Conservation (phyloP, 2,113 vertebrate genomes). For the Osmerus mordax region DNA sequence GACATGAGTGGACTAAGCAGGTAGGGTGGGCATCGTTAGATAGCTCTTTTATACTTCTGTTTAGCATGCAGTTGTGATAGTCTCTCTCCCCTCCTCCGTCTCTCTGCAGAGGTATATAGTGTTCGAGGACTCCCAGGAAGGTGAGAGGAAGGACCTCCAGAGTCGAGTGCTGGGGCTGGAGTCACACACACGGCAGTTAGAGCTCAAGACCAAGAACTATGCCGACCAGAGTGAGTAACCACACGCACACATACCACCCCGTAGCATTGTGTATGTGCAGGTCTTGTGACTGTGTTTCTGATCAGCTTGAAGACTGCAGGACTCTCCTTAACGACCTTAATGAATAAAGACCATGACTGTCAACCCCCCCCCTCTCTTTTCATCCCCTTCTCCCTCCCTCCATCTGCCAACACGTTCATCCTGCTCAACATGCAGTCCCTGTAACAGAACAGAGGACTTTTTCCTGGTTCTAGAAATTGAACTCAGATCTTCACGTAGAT, state of each 20-base stretch:
- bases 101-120: slow-evolving; percentile 88
- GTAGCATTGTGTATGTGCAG: no score
- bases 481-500: no score
- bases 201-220: slow-evolving; percentile 93
- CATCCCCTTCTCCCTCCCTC: no score
- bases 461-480: no score
- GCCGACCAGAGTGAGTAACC: slow-evolving; percentile 91
- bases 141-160: slow-evolving; percentile 96
- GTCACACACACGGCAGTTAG: slow-evolving; percentile 88
- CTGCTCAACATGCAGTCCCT: no score
- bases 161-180: slow-evolving; percentile 82
- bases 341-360: no score
- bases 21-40: neutral
- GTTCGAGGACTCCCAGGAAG: slow-evolving; percentile 94
- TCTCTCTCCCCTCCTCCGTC: neutral
- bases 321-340: no score
- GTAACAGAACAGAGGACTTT: no score
- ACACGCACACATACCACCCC: neutral
- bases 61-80: neutral
- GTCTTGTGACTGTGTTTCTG: no score
- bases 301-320: no score
- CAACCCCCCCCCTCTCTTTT: no score
- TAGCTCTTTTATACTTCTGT: neutral
- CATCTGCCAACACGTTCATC: no score
- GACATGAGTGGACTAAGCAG: neutral